phyloP scores from a whole-genome alignment of 2,797 vertebrate genomes.

The Ctenopoma kingsleyae region DNA sequence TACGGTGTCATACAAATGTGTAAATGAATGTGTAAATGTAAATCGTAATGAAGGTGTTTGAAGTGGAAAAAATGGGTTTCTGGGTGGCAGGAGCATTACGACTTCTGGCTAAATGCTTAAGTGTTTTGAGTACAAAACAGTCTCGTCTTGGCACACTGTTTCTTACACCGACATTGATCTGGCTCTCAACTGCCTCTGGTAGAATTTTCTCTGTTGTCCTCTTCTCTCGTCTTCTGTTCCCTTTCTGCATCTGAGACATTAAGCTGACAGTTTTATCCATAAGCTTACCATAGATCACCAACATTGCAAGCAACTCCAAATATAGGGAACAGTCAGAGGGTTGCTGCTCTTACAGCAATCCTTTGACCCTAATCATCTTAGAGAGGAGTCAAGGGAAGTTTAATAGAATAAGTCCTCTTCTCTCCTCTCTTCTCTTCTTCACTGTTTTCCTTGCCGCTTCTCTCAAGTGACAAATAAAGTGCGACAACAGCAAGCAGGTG shows the following conservation, averaged over 20 bases:
- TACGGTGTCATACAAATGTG: slow-evolving; percentile 30
- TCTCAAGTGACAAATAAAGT: slow-evolving; percentile 22
- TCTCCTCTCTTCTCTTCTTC: background rate
- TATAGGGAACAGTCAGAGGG: slow-evolving; percentile 23
- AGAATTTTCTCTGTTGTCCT: slow-evolving; percentile 2
- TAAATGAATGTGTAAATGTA: background rate
- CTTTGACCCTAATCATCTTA: slow-evolving; percentile 42
- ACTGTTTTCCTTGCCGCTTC: background rate
- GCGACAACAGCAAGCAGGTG: slow-evolving; percentile 18
- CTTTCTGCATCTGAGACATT: slow-evolving; percentile 23
- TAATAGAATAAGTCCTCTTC: slow-evolving; percentile 21
- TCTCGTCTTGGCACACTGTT: background rate
- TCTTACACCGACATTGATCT: slow-evolving; percentile 32
- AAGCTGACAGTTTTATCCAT: slow-evolving; percentile 40
- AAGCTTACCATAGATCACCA: slow-evolving; percentile 17
- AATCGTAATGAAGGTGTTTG: slow-evolving; percentile 22
- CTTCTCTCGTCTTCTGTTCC: background rate
- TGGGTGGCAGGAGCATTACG: slow-evolving; percentile 21
- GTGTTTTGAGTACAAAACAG: slow-evolving; percentile 36
- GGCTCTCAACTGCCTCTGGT: slow-evolving; percentile 10
- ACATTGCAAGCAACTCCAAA: slow-evolving; percentile 28
- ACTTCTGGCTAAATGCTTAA: slow-evolving; percentile 33
- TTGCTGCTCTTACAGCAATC: slow-evolving; percentile 26
- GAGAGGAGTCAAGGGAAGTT: slow-evolving; percentile 16
- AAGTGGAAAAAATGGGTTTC: slow-evolving; percentile 10